Percentiles rank a stretch among this genome's conserved stretches.
Evolutionary conservation across 2,797 vertebrate genomes (phyloP).

Genomic region (Sternotherus odoratus): DNA sequence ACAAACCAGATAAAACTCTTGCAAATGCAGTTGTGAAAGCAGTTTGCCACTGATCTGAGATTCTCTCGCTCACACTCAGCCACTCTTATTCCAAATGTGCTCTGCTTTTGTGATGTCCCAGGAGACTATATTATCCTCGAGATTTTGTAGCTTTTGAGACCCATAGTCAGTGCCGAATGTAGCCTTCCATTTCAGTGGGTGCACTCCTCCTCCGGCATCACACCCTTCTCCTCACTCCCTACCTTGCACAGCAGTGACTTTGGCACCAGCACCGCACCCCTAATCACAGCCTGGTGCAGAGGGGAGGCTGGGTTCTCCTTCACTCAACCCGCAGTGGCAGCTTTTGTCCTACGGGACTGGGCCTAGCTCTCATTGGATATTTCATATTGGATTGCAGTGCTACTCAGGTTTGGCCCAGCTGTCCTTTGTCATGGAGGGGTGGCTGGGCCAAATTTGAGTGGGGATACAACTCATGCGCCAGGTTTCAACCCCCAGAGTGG

Average conservation of each 20-base stretch:
- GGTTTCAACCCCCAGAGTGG: not conserved
- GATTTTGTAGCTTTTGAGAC: not conserved
- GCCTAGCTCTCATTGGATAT: not conserved
- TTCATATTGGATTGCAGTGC: not conserved
- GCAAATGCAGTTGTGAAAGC: not conserved
- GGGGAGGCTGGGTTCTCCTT: not conserved
- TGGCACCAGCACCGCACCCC: not conserved
- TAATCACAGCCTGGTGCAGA: not conserved
- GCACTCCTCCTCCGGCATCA: not conserved
- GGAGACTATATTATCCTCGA: not conserved
- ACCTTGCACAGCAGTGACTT: not conserved
- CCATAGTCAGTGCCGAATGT: not conserved
- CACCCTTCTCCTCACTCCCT: not conserved
- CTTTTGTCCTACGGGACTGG: not conserved
- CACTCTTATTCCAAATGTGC: not conserved
- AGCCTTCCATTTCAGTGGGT: not conserved
- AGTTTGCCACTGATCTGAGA: not conserved
- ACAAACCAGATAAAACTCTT: not conserved
- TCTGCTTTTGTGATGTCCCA: not conserved
- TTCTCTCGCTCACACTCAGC: not conserved
- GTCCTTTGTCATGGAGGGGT: not conserved
- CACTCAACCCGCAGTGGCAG: not conserved
- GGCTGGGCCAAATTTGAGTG: not conserved
- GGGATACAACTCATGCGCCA: not conserved
- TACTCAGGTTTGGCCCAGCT: not conserved